These are phyloP conservation scores for Thamnophis sirtalis DNA, from an alignment of 2,113 vertebrate genomes.

Conservation along the genomic window DNA sequence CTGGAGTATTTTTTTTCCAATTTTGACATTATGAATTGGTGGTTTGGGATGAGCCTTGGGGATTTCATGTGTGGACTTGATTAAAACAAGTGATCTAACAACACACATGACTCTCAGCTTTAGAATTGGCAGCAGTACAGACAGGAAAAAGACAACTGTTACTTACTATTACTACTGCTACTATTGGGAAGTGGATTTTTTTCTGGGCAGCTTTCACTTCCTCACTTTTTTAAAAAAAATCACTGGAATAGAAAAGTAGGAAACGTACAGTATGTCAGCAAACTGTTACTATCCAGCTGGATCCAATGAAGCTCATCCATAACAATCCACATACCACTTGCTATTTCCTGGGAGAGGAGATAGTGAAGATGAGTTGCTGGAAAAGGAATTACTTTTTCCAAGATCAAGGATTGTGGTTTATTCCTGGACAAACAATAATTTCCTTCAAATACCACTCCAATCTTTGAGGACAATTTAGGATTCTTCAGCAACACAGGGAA, in stretches of 20 bases:
- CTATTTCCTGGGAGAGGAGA: neutral
- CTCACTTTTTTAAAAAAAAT: neutral
- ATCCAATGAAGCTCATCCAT: neutral
- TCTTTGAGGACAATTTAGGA: neutral
- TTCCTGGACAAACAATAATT: neutral
- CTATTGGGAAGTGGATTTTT: neutral
- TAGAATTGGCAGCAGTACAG: neutral
- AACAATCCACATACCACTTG: neutral
- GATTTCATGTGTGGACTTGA: neutral
- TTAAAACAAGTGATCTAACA: neutral
- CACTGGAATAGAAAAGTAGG: neutral
- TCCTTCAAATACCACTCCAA: neutral
- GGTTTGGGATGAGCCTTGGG: neutral
- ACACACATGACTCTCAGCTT: neutral
- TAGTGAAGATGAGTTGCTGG: neutral
- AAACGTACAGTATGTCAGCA: neutral
- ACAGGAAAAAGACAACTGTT: neutral
- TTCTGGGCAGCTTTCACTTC: neutral
- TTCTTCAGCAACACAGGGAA: neutral
- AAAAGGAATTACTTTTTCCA: neutral
- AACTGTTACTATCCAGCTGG: neutral
- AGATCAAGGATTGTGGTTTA: neutral
- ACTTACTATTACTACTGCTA: neutral
- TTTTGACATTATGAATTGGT: neutral
- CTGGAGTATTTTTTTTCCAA: neutral